Evolutionary conservation across 2,888 invertebrate species (phyloP).

Genomic region (Glaucopsyche alexis): DNA sequence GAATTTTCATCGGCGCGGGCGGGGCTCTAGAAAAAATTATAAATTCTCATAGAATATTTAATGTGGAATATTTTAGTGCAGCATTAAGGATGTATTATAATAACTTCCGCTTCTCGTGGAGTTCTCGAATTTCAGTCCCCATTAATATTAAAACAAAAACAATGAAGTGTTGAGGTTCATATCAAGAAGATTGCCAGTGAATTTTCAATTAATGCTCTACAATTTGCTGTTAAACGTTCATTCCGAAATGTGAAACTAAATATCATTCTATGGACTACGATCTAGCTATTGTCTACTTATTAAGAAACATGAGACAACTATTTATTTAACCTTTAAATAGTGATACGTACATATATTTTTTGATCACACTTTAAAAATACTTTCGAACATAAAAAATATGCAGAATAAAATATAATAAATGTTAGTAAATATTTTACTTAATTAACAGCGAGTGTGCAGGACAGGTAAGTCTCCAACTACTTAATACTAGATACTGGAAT

Average conservation of each 20-base stretch:
- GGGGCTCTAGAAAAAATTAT: conserved; percentile 16
- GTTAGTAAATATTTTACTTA: neutral
- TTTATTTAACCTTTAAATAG: no score
- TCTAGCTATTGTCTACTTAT: no score
- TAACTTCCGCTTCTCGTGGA: conserved; percentile 3
- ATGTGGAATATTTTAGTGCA: neutral
- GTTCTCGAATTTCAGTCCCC: neutral
- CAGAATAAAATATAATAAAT: no score
- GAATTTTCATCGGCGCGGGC: neutral
- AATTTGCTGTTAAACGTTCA: neutral
- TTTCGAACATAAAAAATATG: no score
- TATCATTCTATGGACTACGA: no score
- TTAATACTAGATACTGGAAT: conserved; percentile 31
- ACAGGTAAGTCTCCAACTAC: conserved; percentile 34
- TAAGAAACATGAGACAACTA: no score
- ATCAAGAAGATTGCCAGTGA: neutral
- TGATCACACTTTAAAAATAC: no score
- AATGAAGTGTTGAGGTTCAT: neutral
- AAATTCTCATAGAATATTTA: conserved; percentile 21
- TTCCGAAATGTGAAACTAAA: neutral
- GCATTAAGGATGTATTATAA: neutral
- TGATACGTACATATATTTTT: no score
- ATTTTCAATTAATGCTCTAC: neutral
- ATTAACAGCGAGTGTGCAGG: conserved; percentile 13
- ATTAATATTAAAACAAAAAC: neutral